Conservation (phyloP, 2,888 invertebrate genomes). For the Mamestra brassicae region DNA sequence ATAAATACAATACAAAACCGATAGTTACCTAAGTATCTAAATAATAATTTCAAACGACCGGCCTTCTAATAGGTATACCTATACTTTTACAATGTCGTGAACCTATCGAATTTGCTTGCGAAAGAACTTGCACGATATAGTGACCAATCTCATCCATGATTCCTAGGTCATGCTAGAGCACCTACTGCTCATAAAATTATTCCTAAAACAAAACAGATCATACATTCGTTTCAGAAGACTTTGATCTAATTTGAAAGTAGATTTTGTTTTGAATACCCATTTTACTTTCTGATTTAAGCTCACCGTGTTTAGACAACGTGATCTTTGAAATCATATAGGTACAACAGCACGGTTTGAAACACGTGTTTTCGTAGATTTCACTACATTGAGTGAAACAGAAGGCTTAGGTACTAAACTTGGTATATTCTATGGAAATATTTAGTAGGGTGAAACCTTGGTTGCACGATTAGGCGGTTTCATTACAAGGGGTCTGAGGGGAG, state of each 20-base stretch:
- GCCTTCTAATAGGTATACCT: background rate
- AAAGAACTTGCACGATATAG: background rate
- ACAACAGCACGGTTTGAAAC: conserved; percentile 15
- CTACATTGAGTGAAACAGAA: background rate
- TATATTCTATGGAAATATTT: background rate
- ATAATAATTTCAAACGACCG: background rate
- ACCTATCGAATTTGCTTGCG: background rate
- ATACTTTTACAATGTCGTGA: background rate
- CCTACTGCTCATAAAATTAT: background rate
- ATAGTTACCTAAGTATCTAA: background rate
- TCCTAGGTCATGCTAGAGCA: no score
- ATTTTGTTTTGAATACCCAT: conserved; percentile 33
- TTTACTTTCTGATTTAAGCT: conserved; percentile 43
- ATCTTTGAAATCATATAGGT: conserved; percentile 15
- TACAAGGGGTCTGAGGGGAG: no score
- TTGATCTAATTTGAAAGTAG: conserved; percentile 29
- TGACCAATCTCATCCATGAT: background rate
- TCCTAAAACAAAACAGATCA: conserved; percentile 18
- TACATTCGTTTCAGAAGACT: conserved; percentile 2
- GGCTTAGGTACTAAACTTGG: background rate
- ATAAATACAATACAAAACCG: background rate
- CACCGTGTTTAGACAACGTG: conserved; percentile 39
- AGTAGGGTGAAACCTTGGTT: background rate
- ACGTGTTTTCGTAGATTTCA: conserved; percentile 13
- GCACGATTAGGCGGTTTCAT: no score